Base-by-base conservation (phyloP, 2,888 invertebrate species). In the Tetragnatha montana region DNA sequence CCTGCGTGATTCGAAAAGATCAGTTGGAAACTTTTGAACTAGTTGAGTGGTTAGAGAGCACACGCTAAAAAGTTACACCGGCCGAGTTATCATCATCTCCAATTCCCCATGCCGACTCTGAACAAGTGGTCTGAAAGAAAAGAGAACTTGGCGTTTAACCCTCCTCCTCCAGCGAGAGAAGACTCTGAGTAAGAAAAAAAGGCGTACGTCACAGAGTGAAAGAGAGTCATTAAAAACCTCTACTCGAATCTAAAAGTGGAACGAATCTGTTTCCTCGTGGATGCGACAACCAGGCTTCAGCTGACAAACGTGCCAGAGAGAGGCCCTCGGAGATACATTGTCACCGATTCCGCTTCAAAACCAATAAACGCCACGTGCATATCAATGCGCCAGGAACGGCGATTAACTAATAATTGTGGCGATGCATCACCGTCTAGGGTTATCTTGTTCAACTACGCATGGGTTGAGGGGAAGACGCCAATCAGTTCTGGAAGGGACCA, bases 401-500 rank as follows among this genome's bases (percentile, higher is more conserved):
- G 69, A 84, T 84, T 69, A 76, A 70, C 21, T 50, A 70, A 85
- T 78, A 85, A 79, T 85, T 78, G 70, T 19, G 47, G 71, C 70
- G 70, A 79, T 85, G 78, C 70, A 78, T 85, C 85, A 78, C 70
- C 35, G 76, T 35, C 14, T 84, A 49, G 17, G 74, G 60, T 47
- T 82, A 51, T 75, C 71, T 82, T 81, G 69, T 82, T 83, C n/a
- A 49, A 85, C 75, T 78, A 84, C 89, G 81, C 49, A 47, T 85
- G 85, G 85, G 85, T 85, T 89, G 85, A 89, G 73, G 81, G 78
- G 17, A 60, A 8, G 60, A 60, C 73, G 80, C 35, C 85, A 85
- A 89, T 89, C 89, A 89, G 85, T 89, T 89, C 89, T 19, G 81
- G 81, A 47, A 47, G 89, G 47, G 35, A 51, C 76, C 10, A 51